These are phyloP conservation scores for Lepisosteus oculatus DNA, from an alignment of 2,113 vertebrate species.

Conservation along the genomic window DNA sequence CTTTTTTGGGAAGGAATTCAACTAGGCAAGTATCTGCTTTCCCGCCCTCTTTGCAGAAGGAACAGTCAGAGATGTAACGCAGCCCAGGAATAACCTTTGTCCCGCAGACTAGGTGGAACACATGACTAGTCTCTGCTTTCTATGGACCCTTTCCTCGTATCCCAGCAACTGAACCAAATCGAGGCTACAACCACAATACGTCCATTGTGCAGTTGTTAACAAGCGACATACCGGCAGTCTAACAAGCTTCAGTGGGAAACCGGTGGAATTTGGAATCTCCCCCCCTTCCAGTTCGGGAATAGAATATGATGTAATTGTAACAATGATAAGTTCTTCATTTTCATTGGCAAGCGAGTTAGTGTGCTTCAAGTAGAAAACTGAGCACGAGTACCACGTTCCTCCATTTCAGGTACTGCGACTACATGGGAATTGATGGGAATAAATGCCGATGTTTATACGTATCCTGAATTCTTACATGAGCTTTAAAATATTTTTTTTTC, in stretches of 20 bases:
- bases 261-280: constrained; percentile 23
- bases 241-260: not conserved
- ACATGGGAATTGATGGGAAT: no score
- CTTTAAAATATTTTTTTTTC: no score
- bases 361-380: no score
- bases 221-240: constrained; percentile 25
- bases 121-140: constrained; percentile 28
- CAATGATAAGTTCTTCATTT: not conserved
- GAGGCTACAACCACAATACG: constrained; percentile 33
- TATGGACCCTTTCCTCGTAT: constrained; percentile 21
- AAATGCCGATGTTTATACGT: no score
- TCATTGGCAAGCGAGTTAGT: no score
- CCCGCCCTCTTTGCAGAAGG: not conserved
- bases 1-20: no score
- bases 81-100: constrained; percentile 32
- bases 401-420: no score
- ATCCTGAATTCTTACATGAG: no score
- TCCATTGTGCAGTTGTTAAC: constrained; percentile 39
- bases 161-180: constrained; percentile 25
- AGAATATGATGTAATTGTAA: constrained; percentile 7
- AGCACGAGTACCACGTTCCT: no score
- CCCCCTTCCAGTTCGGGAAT: constrained; percentile 17
- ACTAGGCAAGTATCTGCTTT: not conserved
- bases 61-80: constrained; percentile 10
- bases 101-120: constrained; percentile 24